phyloP scores from a whole-genome alignment of 2,113 vertebrate species.

The Lycocorax pyrrhopterus region DNA sequence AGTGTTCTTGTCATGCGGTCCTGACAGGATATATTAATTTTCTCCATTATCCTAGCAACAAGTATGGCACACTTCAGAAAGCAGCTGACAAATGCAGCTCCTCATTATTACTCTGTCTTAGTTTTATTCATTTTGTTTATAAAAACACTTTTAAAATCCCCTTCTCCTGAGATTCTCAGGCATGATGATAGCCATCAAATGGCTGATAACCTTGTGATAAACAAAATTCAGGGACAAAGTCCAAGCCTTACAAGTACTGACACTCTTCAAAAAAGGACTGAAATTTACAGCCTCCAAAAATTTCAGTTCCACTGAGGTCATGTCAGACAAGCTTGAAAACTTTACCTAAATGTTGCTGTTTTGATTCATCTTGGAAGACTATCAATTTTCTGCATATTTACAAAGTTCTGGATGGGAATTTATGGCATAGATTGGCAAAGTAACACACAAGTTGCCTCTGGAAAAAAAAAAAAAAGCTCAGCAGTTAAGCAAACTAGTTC shows the following conservation, averaged over 20 bases:
- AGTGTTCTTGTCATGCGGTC: slow-evolving; percentile 58
- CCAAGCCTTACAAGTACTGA: not conserved
- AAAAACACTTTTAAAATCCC: slow-evolving; percentile 44
- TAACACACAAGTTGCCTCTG: not conserved
- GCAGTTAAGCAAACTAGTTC: not conserved
- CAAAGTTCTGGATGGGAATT: not conserved
- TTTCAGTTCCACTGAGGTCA: not conserved
- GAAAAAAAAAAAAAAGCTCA: not conserved
- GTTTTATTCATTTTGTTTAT: slow-evolving; percentile 63
- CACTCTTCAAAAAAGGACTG: not conserved
- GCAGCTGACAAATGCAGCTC: slow-evolving; percentile 59
- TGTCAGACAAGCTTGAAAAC: not conserved
- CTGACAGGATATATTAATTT: slow-evolving; percentile 74
- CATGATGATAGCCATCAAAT: slow-evolving; percentile 44
- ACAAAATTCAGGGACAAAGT: slow-evolving; percentile 5
- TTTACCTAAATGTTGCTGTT: not conserved
- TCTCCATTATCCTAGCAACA: slow-evolving; percentile 64
- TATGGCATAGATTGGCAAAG: not conserved
- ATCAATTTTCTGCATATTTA: not conserved
- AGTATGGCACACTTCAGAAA: slow-evolving; percentile 70
- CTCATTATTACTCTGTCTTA: slow-evolving; percentile 66
- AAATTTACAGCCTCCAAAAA: not conserved
- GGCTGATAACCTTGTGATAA: slow-evolving; percentile 53
- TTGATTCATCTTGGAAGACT: not conserved
- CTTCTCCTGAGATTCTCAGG: slow-evolving; percentile 33